phyloP scores from a whole-genome alignment of 2,888 invertebrate genomes.

The Aspidiotus destructor region DNA sequence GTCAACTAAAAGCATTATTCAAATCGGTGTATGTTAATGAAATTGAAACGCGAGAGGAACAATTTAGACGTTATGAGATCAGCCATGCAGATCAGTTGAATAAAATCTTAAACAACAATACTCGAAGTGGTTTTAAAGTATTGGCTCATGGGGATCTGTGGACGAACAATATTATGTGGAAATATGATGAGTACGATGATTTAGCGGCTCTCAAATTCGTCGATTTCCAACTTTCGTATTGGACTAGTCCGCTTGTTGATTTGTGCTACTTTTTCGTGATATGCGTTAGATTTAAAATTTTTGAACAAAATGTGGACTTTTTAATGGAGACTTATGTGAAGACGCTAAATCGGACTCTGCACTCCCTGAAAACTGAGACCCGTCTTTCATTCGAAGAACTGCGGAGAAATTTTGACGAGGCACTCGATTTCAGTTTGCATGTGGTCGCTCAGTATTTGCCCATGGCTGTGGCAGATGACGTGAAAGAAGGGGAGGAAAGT shows the following conservation, averaged over 20 bases:
- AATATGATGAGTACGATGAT: constrained; percentile 22
- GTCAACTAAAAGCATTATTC: not conserved
- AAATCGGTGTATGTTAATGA: not conserved
- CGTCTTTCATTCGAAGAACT: no score
- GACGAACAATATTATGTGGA: constrained; percentile 34
- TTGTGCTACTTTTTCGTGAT: constrained; percentile 32
- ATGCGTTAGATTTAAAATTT: constrained; percentile 28
- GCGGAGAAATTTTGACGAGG: no score
- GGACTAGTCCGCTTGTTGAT: constrained; percentile 33
- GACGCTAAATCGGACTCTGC: constrained; percentile 22
- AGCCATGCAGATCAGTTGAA: not conserved
- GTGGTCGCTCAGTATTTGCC: no score
- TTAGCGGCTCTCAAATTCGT: constrained; percentile 21
- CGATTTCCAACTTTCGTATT: constrained; percentile 33
- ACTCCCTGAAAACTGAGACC: not conserved
- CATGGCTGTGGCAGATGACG: no score
- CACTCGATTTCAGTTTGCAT: no score
- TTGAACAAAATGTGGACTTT: constrained; percentile 18
- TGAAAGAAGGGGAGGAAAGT: no score
- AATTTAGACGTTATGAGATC: not conserved
- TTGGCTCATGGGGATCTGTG: constrained; percentile 17
- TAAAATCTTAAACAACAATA: not conserved
- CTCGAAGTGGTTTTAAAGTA: not conserved
- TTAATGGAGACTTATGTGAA: constrained; percentile 21
- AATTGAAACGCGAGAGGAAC: not conserved